Evolutionary conservation across 2,113 vertebrate genomes (phyloP), one percentile per base, ranked within the genome.

Genomic region (Labrus mixtus): DNA sequence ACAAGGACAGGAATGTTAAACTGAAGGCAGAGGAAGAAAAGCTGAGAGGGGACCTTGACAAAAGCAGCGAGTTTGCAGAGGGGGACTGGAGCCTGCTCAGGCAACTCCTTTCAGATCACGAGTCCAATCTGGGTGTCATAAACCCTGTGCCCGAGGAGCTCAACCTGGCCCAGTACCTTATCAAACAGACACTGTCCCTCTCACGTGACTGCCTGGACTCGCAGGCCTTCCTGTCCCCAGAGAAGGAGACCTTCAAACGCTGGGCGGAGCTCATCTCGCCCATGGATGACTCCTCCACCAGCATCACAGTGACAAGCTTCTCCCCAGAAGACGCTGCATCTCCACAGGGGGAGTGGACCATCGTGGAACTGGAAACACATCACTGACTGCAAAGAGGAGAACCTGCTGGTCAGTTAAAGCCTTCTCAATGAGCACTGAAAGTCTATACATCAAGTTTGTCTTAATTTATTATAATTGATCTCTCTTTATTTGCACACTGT

Each of bases 301-400:
- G 97, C 90, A 96, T 97, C 89, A 97, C 97, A 71, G 95, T 97
- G 90, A 96, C 97, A 79, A 99, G 97, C 91, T 97, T 97, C 93
- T 98, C 98, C 84, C 98, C 98, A 29, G 96, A 98, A 90, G 97
- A 98, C 54, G 97, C 97, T 68, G 96, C 95, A 0, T 99, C 98
- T 41, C 98, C 98, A 20, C 97, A 97, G 88, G 98, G 98, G 68
- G 97, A 99, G 91, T 99, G 98, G 98, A 99, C 97, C 92, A 99
- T 99, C 61, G 96, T 99, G 80, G 97, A 99, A 91, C 94, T 99
- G 89, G 98, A 99, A 94, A 99, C 98, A n/a, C 97, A 99, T 91
- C 98, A 99, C 88, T 99, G 95, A 96, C 68, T 76, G 51, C 79
- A 90, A 84, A 89, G 63, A 46, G 25, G 58, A 71, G 23, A 69